A percentile compares a stretch with the other conserved stretches of the same genome.
Conservation (phyloP, 2,888 invertebrate genomes). For the Heliconius sara region DNA sequence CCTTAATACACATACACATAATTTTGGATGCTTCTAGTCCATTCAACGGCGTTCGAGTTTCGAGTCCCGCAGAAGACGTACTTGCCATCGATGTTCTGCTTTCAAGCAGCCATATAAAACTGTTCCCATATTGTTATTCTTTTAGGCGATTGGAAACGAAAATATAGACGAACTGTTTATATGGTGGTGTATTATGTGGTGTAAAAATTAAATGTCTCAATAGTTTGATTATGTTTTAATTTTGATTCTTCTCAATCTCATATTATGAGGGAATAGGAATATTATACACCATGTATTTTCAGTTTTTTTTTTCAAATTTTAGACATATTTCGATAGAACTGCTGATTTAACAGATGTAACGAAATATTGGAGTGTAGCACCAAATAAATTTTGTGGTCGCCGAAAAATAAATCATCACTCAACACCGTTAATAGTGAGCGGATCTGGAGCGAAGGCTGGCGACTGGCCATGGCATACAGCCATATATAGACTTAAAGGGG, state of each 20-base stretch:
- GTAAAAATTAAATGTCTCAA: too few species aligned
- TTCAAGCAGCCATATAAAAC: too few species aligned
- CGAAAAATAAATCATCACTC: conserved; percentile 52
- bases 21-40: too few species aligned
- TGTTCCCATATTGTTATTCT: too few species aligned
- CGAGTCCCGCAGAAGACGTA: too few species aligned
- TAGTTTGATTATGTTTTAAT: neutral
- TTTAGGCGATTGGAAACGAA: too few species aligned
- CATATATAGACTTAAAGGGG: conserved; percentile 55
- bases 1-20: too few species aligned
- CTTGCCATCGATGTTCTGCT: too few species aligned
- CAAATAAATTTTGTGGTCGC: conserved; percentile 41
- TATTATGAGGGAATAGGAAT: neutral
- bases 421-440: conserved; percentile 64
- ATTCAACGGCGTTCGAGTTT: too few species aligned
- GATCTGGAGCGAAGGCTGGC: conserved; percentile 60
- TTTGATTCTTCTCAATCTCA: neutral
- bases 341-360: neutral
- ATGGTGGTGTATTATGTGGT: too few species aligned
- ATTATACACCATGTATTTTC: too few species aligned
- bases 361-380: conserved; percentile 23
- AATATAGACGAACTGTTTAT: too few species aligned
- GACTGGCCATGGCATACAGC: conserved; percentile 75
- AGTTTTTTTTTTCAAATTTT: conserved; percentile 5
- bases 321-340: conserved; percentile 29